Evolutionary conservation across 2,797 vertebrate genomes (phyloP).

Genomic region (Miichthys miiuy): DNA sequence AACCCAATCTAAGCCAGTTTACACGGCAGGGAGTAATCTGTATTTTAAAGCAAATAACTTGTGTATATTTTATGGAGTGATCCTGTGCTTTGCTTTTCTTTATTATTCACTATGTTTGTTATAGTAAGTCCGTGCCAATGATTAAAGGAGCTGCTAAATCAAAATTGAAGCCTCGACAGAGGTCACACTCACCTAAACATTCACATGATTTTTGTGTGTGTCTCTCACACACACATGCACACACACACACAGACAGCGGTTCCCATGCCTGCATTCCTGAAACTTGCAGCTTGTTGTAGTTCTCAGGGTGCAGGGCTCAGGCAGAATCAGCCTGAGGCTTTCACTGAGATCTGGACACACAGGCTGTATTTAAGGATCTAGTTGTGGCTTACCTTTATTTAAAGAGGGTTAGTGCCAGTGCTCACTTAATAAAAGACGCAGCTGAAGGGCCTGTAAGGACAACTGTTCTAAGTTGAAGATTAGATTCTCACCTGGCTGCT

Average conservation of each 20-base stretch:
- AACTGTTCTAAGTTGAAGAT: conserved; percentile 1
- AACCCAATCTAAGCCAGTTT: conserved; percentile 41
- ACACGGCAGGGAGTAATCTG: conserved; percentile 53
- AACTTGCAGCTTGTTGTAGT: conserved; percentile 52
- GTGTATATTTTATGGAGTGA: not conserved
- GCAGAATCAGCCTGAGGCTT: conserved; percentile 21
- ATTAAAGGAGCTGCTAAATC: conserved; percentile 35
- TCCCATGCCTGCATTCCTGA: conserved; percentile 59
- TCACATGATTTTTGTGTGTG: conserved; percentile 16
- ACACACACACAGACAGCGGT: conserved; percentile 10
- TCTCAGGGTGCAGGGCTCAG: conserved; percentile 59
- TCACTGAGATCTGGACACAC: conserved; percentile 49
- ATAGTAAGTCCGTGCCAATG: conserved; percentile 12
- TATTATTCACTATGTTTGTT: conserved; percentile 26
- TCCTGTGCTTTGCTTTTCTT: not conserved
- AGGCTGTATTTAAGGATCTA: conserved; percentile 42
- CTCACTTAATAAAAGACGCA: conserved; percentile 32
- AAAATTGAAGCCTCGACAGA: conserved; percentile 20
- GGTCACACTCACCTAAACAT: conserved; percentile 42
- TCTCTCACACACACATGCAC: conserved; percentile 5
- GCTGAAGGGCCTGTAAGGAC: conserved; percentile 3
- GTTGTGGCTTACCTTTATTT: conserved; percentile 46
- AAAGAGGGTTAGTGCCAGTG: conserved; percentile 27
- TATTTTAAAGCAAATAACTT: conserved; percentile 27
- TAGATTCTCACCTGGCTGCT: conserved; percentile 20